A percentile compares a stretch with the other conserved stretches of the same genome.
phyloP scores from a whole-genome alignment of 2,113 vertebrate species.

The Picathartes gymnocephalus region DNA sequence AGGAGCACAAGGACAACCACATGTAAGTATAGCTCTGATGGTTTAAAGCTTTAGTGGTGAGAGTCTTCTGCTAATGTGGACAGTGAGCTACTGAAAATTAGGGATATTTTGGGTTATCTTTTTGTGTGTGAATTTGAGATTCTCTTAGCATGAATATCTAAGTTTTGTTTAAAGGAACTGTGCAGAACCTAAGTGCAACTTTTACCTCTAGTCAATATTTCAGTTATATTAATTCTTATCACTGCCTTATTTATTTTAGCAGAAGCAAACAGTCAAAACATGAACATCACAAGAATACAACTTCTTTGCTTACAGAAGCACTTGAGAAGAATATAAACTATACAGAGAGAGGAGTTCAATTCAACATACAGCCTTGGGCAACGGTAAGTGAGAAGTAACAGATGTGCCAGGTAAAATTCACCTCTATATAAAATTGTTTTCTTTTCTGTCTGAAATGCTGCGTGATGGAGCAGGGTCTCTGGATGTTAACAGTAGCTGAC shows the following conservation, averaged over 20 bases:
- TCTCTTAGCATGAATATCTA: background rate
- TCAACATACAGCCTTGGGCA: constrained; percentile 65
- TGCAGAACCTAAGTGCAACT: background rate
- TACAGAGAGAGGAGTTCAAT: constrained; percentile 71
- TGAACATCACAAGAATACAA: constrained; percentile 22
- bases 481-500: background rate
- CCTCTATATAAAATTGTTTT: background rate
- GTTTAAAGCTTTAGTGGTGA: background rate
- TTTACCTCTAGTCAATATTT: background rate
- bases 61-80: background rate
- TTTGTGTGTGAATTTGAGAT: background rate
- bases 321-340: constrained; percentile 52
- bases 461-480: background rate
- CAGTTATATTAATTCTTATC: background rate
- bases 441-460: background rate
- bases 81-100: background rate
- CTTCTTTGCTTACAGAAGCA: background rate
- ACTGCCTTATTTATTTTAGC: constrained; percentile 1
- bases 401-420: background rate
- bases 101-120: background rate
- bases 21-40: constrained; percentile 50
- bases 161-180: background rate
- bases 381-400: constrained; percentile 54
- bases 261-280: constrained; percentile 35
- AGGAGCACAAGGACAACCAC: background rate